Percentiles rank a stretch among this genome's conserved stretches.
Conservation (phyloP, 2,888 invertebrate species). For the Caenorhabditis sp. region DNA sequence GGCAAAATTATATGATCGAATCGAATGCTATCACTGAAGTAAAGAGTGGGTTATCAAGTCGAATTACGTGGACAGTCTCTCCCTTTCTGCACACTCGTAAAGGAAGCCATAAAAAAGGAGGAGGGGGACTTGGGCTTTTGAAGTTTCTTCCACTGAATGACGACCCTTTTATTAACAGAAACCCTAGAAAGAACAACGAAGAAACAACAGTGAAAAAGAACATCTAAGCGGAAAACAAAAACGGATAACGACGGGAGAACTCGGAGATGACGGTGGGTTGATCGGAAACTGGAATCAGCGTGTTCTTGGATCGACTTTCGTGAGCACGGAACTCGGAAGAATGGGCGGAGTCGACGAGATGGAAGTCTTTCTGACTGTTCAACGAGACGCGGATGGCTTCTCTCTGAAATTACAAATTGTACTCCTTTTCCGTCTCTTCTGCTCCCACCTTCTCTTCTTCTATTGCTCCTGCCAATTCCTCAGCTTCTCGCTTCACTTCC, state of each 20-base stretch:
- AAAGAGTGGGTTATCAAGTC: conserved; percentile 37
- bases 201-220: conserved; percentile 9
- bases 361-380: conserved; percentile 13
- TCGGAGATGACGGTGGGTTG: conserved; percentile 18
- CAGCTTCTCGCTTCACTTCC: conserved; percentile 2
- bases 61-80: conserved; percentile 34
- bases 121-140: background rate
- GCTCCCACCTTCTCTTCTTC: background rate
- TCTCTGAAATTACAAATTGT: too few species aligned
- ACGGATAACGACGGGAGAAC: conserved; percentile 23
- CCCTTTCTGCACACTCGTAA: conserved; percentile 34
- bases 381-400: background rate
- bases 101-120: conserved; percentile 6
- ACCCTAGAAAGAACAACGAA: conserved; percentile 11
- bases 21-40: conserved; percentile 42
- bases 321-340: conserved; percentile 49
- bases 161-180: background rate
- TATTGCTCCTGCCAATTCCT: conserved; percentile 3
- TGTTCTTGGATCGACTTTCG: conserved; percentile 48
- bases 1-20: conserved; percentile 54
- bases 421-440: too few species aligned
- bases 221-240: conserved; percentile 18
- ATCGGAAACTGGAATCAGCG: conserved; percentile 22
- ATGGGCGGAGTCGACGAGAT: conserved; percentile 8
- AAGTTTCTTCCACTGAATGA: conserved; percentile 1